phyloP scores from a whole-genome alignment of 2,113 vertebrate species.

The Mesitornis unicolor region DNA sequence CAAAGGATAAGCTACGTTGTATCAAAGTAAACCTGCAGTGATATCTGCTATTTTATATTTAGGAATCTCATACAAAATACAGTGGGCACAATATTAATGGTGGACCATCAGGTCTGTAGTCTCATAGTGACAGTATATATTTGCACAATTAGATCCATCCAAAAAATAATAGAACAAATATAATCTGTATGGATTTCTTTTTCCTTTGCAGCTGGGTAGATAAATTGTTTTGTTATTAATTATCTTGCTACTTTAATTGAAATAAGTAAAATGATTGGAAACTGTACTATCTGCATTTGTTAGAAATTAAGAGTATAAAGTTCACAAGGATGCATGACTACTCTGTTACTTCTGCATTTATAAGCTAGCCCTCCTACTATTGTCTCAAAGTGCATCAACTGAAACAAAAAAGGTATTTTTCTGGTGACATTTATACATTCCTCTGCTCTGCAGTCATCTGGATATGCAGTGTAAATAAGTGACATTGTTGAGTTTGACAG shows the following conservation, averaged over 20 bases:
- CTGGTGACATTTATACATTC: background rate
- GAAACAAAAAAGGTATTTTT: background rate
- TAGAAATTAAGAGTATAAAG: background rate
- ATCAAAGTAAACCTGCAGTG: background rate
- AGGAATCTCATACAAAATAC: background rate
- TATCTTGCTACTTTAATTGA: background rate
- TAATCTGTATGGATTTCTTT: background rate
- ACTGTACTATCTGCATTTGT: background rate
- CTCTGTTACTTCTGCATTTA: background rate
- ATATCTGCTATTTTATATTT: background rate
- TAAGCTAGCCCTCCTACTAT: background rate
- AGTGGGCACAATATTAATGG: background rate
- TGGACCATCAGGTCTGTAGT: background rate
- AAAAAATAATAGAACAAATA: background rate
- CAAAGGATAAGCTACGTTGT: background rate
- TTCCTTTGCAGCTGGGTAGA: background rate
- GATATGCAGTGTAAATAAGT: background rate
- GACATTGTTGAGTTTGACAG: background rate
- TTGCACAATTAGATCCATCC: background rate
- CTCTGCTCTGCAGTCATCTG: background rate
- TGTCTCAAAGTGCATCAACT: background rate
- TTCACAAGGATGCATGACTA: background rate
- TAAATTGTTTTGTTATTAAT: background rate
- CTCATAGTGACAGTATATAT: background rate
- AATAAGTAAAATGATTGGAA: background rate